These are phyloP conservation scores for Machaerirhynchus nigripectus DNA, from an alignment of 2,113 vertebrate genomes.

Conservation along the genomic window DNA sequence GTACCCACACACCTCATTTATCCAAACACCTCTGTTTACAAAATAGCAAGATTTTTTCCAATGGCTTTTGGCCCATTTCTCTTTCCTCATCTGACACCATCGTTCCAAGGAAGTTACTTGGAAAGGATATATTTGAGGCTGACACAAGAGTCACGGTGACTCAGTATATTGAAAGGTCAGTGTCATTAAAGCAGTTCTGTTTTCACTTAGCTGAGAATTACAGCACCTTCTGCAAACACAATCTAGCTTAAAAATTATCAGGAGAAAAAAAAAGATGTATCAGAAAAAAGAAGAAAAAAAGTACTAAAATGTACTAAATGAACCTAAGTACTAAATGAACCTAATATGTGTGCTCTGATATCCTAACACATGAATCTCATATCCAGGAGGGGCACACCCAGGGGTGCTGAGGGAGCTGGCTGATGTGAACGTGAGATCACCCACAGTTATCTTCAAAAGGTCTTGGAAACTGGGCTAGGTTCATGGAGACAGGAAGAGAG, in stretches of 20 bases:
- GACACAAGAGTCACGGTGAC: conserved; percentile 15
- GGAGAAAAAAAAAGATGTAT: too few relatives aligned
- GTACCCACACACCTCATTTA: background rate
- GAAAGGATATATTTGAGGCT: background rate
- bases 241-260: background rate
- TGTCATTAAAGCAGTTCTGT: conserved; percentile 26
- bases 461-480: background rate
- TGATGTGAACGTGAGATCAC: background rate
- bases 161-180: conserved; percentile 42
- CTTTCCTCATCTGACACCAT: background rate
- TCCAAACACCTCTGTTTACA: conserved; percentile 20
- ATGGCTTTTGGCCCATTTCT: conserved; percentile 8
- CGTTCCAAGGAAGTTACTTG: conserved; percentile 24
- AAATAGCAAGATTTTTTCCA: conserved; percentile 7
- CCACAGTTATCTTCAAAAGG: background rate
- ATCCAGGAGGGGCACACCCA: background rate
- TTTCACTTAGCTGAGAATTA: conserved; percentile 29
- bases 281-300: background rate
- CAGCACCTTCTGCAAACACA: background rate
- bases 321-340: background rate
- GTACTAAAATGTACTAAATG: background rate
- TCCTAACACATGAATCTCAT: background rate
- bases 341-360: background rate
- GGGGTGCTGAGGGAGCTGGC: background rate
- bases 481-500: background rate